Conservation (phyloP, 2,113 vertebrate genomes). For the Gymnocephalus cernua region DNA sequence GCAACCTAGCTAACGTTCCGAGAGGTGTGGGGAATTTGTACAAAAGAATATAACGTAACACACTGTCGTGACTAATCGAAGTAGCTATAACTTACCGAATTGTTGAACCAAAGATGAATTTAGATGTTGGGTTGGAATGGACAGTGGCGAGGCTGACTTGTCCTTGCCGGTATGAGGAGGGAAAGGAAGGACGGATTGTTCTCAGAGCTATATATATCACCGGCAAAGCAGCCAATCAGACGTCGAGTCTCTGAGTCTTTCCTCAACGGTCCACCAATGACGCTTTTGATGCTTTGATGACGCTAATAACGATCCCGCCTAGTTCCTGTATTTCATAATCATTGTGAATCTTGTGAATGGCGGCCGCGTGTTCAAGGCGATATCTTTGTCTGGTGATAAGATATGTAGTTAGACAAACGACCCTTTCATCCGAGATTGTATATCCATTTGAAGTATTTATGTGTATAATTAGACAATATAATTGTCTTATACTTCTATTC, state of each 20-base stretch:
- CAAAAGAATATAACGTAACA: accelerated
- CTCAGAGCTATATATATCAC: conserved; percentile 59
- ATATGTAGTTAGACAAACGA: neutral
- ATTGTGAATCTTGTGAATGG: neutral
- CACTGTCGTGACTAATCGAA: accelerated
- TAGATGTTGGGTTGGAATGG: conserved; percentile 17
- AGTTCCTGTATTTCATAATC: conserved; percentile 56
- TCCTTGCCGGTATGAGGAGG: conserved; percentile 63
- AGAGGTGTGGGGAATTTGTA: neutral
- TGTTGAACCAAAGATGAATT: neutral
- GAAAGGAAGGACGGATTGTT: conserved; percentile 30
- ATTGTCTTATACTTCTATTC: too few species aligned
- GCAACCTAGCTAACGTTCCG: too few species aligned
- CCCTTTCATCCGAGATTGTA: accelerated
- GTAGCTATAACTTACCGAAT: conserved; percentile 51
- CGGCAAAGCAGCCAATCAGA: conserved; percentile 76
- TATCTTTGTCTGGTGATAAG: neutral
- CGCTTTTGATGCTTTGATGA: neutral
- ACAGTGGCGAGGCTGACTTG: conserved; percentile 3
- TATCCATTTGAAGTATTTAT: neutral
- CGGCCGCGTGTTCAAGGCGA: conserved; percentile 12
- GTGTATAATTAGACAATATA: accelerated
- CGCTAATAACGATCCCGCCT: neutral
- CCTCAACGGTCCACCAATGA: conserved; percentile 67
- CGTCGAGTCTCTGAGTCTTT: neutral